Base-by-base conservation (phyloP, 2,888 invertebrate genomes). In the Eudemis profundana region DNA sequence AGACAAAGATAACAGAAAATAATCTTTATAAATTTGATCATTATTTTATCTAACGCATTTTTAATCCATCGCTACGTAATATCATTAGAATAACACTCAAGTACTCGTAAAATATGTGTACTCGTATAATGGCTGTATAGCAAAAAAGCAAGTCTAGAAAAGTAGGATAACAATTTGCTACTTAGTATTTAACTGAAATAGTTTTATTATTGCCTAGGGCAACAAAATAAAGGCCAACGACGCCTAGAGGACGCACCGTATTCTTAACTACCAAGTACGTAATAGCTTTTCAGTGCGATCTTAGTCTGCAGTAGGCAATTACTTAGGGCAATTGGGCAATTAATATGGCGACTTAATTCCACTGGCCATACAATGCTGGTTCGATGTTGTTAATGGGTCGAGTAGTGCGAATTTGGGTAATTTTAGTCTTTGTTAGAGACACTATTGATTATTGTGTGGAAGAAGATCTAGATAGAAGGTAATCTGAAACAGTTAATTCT, bases 241-340 rank as follows among this genome's bases (percentile, higher is more conserved):
- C 42, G 27, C 54, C 23, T 38, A 21, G 4, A 33, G n/a, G 21
- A 46, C 4, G 44, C 42, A 12, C 21, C 54, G n/a, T 54, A 40
- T 27, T 23, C 50, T 40, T 40, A 33, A 60, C 29, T 21, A 51
- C 29, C 27, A 23, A 44, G 17, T 53, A 61, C 36, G 36, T 46
- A 33, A 44, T 53, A 36, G 36, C 42, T 17, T 44, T 19, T 46
- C 46, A 59, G 75, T 72, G 66, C 71, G 73, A 59, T 50, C 33
- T 77, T 68, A 53, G 60, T 56, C 66, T 64, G 77, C 77, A 74
- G 75, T 67, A 70, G 73, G 77, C 78, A 79, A 82, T 83, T 80
- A 84, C 73, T 83, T 81, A 81, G 77, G 72, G 76, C 74, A 78
- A 78, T 78, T 73, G 78, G 72, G 78, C 81, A 78, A 84, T 84